Percentiles rank a stretch among this genome's conserved stretches.
These are phyloP conservation scores for Colletes gigas DNA, from an alignment of 1,140 invertebrate genomes.

Conservation along the genomic window DNA sequence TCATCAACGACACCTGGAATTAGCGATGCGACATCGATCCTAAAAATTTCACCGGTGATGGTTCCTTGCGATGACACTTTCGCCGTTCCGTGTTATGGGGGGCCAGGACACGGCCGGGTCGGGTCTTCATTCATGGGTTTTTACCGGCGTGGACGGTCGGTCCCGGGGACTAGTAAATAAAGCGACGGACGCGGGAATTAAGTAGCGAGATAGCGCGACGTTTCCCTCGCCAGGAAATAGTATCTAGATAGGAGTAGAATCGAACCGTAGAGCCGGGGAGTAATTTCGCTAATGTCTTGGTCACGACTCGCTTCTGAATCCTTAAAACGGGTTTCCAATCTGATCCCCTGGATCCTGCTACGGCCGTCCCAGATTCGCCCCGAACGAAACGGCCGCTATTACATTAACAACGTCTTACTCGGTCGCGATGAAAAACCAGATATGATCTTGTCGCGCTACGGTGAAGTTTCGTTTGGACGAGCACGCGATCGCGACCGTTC, in stretches of 20 bases:
- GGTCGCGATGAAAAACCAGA: constrained; percentile 41
- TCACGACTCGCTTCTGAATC: constrained; percentile 52
- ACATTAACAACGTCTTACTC: constrained; percentile 45
- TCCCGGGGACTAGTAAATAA: constrained; percentile 17
- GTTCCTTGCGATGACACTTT: too few species aligned
- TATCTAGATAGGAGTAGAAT: constrained; percentile 41
- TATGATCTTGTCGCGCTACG: constrained; percentile 8
- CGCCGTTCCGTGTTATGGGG: not conserved
- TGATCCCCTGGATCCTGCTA: constrained; percentile 35
- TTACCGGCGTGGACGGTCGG: not conserved
- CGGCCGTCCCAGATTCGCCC: constrained; percentile 46
- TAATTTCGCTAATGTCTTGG: constrained; percentile 51
- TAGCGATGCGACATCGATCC: too few species aligned
- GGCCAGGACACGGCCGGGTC: not conserved
- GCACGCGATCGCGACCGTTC: not conserved
- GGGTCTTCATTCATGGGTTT: constrained; percentile 6
- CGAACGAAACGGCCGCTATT: constrained; percentile 18
- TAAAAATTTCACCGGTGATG: too few species aligned
- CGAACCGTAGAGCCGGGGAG: constrained; percentile 21
- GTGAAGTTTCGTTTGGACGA: not conserved
- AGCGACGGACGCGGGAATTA: constrained; percentile 19
- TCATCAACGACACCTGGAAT: too few species aligned
- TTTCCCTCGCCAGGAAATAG: constrained; percentile 40
- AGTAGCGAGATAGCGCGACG: constrained; percentile 25
- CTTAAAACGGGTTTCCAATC: constrained; percentile 50